Conservation (phyloP, 2,113 vertebrate species). For the Piaya cayana region DNA sequence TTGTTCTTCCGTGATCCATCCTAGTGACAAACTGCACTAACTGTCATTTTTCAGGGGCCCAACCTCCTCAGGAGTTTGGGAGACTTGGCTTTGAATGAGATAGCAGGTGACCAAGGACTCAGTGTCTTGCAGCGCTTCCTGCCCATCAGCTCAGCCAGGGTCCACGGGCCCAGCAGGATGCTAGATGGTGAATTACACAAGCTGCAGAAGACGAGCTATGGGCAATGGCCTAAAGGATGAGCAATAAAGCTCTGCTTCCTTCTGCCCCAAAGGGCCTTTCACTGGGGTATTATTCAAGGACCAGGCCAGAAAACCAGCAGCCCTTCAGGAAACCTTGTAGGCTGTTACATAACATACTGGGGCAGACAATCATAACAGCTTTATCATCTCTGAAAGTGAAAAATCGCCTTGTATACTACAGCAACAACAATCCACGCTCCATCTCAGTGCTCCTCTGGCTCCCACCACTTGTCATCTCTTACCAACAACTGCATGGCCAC, state of each 20-base stretch:
- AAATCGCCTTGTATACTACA: not conserved
- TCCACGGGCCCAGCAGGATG: accelerated
- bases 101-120: not conserved
- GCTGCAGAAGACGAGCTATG: not conserved
- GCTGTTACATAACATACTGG: not conserved
- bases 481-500: not conserved
- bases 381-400: not conserved
- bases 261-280: not conserved
- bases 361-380: not conserved
- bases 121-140: not conserved
- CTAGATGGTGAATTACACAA: not conserved
- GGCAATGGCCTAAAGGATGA: accelerated
- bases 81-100: not conserved
- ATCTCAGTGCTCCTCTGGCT: not conserved
- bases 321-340: not conserved
- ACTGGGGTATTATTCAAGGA: not conserved
- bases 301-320: not conserved
- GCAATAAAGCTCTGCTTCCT: not conserved
- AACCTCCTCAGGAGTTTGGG: not conserved
- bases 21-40: not conserved
- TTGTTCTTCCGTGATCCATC: not conserved
- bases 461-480: not conserved
- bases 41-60: not conserved
- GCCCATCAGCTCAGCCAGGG: not conserved
- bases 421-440: not conserved